phyloP scores from a whole-genome alignment of 2,113 vertebrate species.

The Xenus cinereus region DNA sequence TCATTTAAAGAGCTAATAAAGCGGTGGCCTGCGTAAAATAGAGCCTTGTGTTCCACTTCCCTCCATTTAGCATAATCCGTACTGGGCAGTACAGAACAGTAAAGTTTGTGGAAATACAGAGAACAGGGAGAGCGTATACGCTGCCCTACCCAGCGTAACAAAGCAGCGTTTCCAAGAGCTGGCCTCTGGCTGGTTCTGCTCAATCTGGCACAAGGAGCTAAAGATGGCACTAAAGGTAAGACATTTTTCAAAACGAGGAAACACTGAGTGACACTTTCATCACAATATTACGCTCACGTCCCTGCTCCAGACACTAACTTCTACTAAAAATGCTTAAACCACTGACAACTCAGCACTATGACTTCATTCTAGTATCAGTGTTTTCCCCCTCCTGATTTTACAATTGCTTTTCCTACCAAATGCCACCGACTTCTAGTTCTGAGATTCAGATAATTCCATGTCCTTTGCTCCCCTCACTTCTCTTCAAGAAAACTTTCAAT shows the following conservation, averaged over 20 bases:
- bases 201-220: not conserved
- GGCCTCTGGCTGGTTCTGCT: not conserved
- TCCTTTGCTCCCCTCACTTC: not conserved
- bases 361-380: not conserved
- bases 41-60: not conserved
- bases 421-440: not conserved
- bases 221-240: not conserved
- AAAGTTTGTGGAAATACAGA: not conserved
- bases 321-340: rapidly evolving
- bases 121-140: not conserved
- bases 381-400: not conserved
- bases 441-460: not conserved
- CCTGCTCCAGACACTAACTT: not conserved
- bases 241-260: not conserved
- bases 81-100: not conserved
- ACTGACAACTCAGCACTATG: not conserved
- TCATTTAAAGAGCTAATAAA: not conserved
- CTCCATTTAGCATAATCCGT: too few relatives aligned
- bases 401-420: not conserved
- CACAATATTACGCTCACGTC: rapidly evolving
- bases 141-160: not conserved
- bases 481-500: not conserved
- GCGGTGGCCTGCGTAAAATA: not conserved
- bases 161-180: not conserved
- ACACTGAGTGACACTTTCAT: not conserved